Conservation (phyloP, 1,140 invertebrate species). For the Chrysopa pallens region DNA sequence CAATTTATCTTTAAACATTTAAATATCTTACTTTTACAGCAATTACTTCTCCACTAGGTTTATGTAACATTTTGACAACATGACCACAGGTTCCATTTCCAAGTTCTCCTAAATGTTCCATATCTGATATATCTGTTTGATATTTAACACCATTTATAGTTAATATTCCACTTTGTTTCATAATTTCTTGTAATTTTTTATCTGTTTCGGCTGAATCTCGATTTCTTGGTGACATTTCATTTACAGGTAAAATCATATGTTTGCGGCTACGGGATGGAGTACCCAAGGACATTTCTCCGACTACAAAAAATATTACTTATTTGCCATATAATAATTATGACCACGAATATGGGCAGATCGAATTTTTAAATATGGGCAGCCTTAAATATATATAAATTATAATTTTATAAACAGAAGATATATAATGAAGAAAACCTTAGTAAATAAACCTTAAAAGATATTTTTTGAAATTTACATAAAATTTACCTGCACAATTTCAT, state of each 20-base stretch:
- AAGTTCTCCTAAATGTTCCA: slow-evolving; percentile 76
- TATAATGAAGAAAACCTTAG: neutral
- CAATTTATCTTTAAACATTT: too few relatives aligned
- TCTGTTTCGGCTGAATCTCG: slow-evolving; percentile 21
- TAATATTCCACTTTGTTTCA: slow-evolving; percentile 60
- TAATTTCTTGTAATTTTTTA: slow-evolving; percentile 27
- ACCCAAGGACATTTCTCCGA: neutral
- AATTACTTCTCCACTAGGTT: slow-evolving; percentile 64
- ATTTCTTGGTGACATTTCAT: neutral
- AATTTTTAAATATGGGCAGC: neutral
- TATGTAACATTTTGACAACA: slow-evolving; percentile 91
- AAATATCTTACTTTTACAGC: slow-evolving; percentile 69
- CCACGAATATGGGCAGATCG: neutral
- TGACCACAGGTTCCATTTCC: slow-evolving; percentile 95
- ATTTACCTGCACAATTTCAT: neutral
- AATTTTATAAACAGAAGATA: neutral
- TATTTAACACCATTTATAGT: slow-evolving; percentile 64
- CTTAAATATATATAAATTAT: neutral
- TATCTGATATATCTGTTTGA: slow-evolving; percentile 68
- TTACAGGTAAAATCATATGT: neutral
- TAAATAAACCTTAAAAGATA: neutral
- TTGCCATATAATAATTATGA: neutral
- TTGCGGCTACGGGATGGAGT: neutral
- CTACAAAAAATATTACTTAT: neutral
- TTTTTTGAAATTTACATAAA: neutral